A percentile compares a stretch with the other conserved stretches of the same genome.
These are phyloP conservation scores for Centroberyx gerrardi DNA, from an alignment of 2,797 vertebrate genomes.

Conservation along the genomic window DNA sequence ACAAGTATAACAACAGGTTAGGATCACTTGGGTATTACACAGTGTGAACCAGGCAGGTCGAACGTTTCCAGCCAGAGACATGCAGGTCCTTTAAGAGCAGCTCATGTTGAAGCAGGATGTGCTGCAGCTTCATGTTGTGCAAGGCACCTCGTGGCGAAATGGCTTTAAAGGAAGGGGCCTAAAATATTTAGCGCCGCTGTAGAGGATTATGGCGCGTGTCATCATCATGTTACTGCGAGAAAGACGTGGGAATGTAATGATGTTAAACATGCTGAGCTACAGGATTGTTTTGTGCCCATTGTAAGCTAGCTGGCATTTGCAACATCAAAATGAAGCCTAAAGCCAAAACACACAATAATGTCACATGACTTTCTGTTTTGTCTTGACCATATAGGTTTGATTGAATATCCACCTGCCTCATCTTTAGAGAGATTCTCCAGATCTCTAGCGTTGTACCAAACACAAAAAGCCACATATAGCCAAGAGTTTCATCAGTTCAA, in stretches of 20 bases:
- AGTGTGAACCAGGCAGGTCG: too few relatives aligned
- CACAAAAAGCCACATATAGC: constrained; percentile 5
- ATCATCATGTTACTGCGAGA: constrained; percentile 18
- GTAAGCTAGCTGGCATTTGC: neutral
- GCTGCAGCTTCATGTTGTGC: neutral
- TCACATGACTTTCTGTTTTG: constrained; percentile 13
- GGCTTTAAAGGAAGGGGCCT: constrained; percentile 5
- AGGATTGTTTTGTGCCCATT: constrained; percentile 7
- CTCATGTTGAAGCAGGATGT: neutral
- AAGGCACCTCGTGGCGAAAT: neutral
- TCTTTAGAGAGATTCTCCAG: constrained; percentile 21
- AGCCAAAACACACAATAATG: neutral
- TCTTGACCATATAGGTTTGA: neutral
- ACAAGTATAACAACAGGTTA: too few relatives aligned
- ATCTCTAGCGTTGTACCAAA: constrained; percentile 18
- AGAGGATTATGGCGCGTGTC: neutral
- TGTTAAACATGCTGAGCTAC: constrained; percentile 13
- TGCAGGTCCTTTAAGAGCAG: neutral
- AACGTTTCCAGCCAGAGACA: neutral
- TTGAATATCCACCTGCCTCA: neutral
- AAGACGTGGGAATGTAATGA: neutral
- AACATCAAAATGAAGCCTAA: constrained; percentile 6
- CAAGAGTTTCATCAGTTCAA: neutral
- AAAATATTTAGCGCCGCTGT: constrained; percentile 16
- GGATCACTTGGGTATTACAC: too few relatives aligned